phyloP scores from a whole-genome alignment of 2,888 invertebrate species.

The Sphaerophoria rueppellii region DNA sequence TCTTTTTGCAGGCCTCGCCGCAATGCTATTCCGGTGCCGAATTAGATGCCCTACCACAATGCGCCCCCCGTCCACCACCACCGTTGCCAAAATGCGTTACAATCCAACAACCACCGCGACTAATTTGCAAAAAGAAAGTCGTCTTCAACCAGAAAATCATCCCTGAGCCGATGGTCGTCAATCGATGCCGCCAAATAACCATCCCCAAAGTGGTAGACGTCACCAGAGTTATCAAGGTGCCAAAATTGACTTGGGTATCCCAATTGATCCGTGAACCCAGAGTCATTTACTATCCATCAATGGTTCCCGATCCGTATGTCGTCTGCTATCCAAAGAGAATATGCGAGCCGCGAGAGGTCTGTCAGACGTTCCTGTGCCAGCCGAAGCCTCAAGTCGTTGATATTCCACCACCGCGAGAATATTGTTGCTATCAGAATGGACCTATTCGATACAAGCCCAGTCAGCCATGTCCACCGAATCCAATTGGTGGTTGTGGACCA shows the following conservation, averaged over 20 bases:
- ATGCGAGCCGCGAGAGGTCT: conserved; percentile 80
- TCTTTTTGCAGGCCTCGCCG: conserved; percentile 76
- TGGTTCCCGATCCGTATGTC: conserved; percentile 80
- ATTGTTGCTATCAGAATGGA: conserved; percentile 79
- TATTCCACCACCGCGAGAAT: conserved; percentile 80
- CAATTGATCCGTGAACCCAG: conserved; percentile 80
- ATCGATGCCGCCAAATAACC: conserved; percentile 79
- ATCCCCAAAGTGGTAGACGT: conserved; percentile 80
- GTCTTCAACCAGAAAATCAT: conserved; percentile 79
- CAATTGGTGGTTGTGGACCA: conserved; percentile 77
- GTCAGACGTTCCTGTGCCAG: conserved; percentile 80
- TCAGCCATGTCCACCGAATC: conserved; percentile 78
- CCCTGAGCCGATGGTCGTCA: conserved; percentile 79
- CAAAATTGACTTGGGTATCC: conserved; percentile 79
- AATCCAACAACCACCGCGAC: conserved; percentile 79
- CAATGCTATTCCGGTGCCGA: conserved; percentile 79
- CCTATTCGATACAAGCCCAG: conserved; percentile 78
- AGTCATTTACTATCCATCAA: conserved; percentile 79
- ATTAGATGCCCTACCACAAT: conserved; percentile 79
- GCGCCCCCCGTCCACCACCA: conserved; percentile 78
- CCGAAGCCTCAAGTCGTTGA: conserved; percentile 80
- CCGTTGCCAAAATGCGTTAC: conserved; percentile 79
- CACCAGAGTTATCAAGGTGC: conserved; percentile 79
- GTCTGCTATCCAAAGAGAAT: conserved; percentile 79
- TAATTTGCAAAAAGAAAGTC: conserved; percentile 80